Evolutionary conservation across 2,113 vertebrate species (phyloP).

Genomic region (Rafetus swinhoei): DNA sequence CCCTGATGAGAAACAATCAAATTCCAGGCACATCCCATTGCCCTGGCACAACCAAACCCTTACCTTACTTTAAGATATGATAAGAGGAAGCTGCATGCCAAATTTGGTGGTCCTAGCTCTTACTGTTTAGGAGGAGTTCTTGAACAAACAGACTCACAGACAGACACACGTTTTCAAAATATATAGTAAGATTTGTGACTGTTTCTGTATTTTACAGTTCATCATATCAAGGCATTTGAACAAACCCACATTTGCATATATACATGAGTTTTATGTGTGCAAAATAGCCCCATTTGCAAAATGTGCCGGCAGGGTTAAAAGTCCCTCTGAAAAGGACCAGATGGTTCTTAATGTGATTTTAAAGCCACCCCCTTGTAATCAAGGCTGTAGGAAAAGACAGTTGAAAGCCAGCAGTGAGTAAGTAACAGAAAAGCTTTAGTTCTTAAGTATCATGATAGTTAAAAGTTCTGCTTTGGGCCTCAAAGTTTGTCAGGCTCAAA

Average conservation of each 20-base stretch:
- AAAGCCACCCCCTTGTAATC: not conserved
- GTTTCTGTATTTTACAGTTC: not conserved
- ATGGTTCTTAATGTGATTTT: not conserved
- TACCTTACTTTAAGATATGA: no score
- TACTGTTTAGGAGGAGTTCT: no score
- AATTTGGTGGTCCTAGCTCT: no score
- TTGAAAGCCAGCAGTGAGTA: not conserved
- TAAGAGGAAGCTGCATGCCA: no score
- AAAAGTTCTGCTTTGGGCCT: not conserved
- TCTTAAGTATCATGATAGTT: not conserved
- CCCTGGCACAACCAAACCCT: no score
- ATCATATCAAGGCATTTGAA: not conserved
- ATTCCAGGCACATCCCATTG: no score
- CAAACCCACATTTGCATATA: not conserved
- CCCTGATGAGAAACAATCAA: no score
- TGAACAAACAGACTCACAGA: no score
- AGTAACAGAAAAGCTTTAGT: fast-evolving
- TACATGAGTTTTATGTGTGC: not conserved
- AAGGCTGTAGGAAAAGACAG: not conserved
- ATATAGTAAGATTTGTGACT: not conserved
- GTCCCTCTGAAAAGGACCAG: not conserved
- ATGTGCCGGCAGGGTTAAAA: not conserved
- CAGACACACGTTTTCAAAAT: no score
- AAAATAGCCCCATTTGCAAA: not conserved
- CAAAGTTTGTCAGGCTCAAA: not conserved